Base-by-base conservation (phyloP, 2,888 invertebrate genomes). In the Isoperla grammatica region DNA sequence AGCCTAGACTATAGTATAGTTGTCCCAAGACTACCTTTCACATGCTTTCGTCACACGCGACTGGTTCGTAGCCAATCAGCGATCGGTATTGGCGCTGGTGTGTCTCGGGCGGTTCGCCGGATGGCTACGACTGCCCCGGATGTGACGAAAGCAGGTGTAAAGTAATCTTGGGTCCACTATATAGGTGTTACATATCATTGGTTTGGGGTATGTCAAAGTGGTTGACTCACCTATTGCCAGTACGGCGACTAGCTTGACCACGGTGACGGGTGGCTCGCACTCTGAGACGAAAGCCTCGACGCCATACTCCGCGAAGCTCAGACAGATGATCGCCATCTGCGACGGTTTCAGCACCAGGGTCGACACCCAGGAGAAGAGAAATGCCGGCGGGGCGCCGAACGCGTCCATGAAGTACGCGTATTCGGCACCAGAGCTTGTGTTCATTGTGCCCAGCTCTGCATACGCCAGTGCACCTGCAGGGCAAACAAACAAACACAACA, bases 341-440 rank as follows among this genome's bases (percentile, higher is more conserved):
- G 93, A 91, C 65, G 95, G 94, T 77, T 94, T 95, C 71, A 94
- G 81, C 69, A 95, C 90, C 76, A 94, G 80, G 63, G 93, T 93
- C 71, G 92, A 93, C 73, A 91, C 91, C 94, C 94, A 94, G 72
- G 92, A 91, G 78, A 93, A 94, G 66, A 95, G 80, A 77, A 94
- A 95, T 68, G 93, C 94, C 65, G 93, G 91, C 63, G 90, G 85
- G 69, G 91, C 88, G 66, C 95, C 95, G 75, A 93, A 94, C 61
- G 94, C 94, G 75, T 93, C 93, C 89, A 93, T 90, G 77, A 94
- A 93, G 77, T 95, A 95, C 67, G 93, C 93, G 81, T 95, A 95
- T 76, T 95, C 95, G 65, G 93, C 95, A 66, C 95, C 95, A 65
- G 93, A 93, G 69, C 92, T 91, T 70, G 94, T 92, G 76, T 95